phyloP scores from a whole-genome alignment of 37 sponge, comb jelly and placozoan species.

The Haliclona indistincta region DNA sequence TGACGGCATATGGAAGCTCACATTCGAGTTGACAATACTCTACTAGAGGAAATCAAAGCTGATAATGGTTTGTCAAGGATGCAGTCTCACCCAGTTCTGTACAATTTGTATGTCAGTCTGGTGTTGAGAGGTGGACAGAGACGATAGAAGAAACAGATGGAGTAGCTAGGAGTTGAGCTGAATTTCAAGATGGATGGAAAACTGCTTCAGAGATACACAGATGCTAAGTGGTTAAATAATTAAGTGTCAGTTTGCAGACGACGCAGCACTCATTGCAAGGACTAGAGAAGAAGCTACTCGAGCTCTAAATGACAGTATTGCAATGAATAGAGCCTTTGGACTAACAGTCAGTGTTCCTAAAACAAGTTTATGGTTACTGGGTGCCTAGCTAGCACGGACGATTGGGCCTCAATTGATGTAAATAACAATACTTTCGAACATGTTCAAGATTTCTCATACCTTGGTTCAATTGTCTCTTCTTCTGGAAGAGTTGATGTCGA shows the following conservation, averaged over 20 bases:
- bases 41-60: constrained; percentile 6
- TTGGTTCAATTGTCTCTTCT: no score
- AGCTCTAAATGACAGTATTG: no score
- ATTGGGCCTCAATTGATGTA: constrained; percentile 22
- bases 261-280: no score
- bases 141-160: constrained; percentile 6
- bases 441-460: constrained; percentile 43
- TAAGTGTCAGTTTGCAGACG: no score
- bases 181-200: constrained; percentile 28
- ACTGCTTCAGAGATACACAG: constrained; percentile 22
- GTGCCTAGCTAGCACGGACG: constrained; percentile 3
- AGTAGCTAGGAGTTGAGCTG: constrained; percentile 19
- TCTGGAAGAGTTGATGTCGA: constrained; percentile 18
- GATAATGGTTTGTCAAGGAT: constrained; percentile 45
- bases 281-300: no score
- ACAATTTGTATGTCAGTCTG: no score
- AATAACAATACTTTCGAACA: no score
- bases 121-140: constrained; percentile 15
- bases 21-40: neutral
- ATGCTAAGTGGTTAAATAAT: neutral
- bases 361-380: constrained; percentile 48
- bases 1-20: constrained; percentile 22
- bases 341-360: constrained; percentile 40
- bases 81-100: constrained; percentile 31
- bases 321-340: constrained; percentile 4